Evolutionary conservation across 64 coral and sea anemone species (phyloP).

Genomic region (Dendronephthya gigantea): DNA sequence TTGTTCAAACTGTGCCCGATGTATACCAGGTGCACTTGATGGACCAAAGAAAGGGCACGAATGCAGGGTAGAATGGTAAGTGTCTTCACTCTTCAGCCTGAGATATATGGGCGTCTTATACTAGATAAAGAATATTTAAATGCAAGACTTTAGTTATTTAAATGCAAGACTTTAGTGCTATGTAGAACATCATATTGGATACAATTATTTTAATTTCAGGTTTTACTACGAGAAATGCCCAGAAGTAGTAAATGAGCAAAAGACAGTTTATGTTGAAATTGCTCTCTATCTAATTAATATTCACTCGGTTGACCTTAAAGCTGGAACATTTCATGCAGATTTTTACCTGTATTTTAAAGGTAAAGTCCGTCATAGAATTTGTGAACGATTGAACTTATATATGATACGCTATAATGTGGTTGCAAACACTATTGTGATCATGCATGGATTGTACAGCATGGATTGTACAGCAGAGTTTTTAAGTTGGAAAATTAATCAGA

Average conservation of each 20-base stretch:
- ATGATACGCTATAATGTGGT: too few relatives aligned
- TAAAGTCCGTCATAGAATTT: slow-evolving; percentile 10
- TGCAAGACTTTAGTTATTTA: neutral
- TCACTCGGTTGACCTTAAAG: slow-evolving; percentile 89
- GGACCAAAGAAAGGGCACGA: slow-evolving; percentile 67
- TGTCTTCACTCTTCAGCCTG: neutral
- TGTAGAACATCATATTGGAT: neutral
- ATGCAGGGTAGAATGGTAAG: slow-evolving; percentile 82
- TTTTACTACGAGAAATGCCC: slow-evolving; percentile 99
- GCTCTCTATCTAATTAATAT: slow-evolving; percentile 90
- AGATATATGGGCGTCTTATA: too few relatives aligned
- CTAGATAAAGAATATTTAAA: too few relatives aligned
- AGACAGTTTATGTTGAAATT: slow-evolving; percentile 97
- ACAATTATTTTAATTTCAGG: slow-evolving; percentile 34
- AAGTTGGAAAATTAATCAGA: too few relatives aligned
- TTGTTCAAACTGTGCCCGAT: slow-evolving; percentile 85
- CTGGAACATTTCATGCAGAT: slow-evolving; percentile 94
- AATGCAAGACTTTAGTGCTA: neutral
- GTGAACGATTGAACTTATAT: too few relatives aligned
- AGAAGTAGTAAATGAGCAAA: slow-evolving; percentile 90
- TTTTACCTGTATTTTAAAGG: slow-evolving; percentile 99
- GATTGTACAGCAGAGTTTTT: too few relatives aligned
- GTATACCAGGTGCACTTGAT: slow-evolving; percentile 77
- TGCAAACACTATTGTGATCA: too few relatives aligned
- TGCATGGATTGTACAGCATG: too few relatives aligned